Percentiles rank a stretch among this genome's conserved stretches.
phyloP scores from a whole-genome alignment of 2,797 vertebrate genomes.

The Momotus momota region DNA sequence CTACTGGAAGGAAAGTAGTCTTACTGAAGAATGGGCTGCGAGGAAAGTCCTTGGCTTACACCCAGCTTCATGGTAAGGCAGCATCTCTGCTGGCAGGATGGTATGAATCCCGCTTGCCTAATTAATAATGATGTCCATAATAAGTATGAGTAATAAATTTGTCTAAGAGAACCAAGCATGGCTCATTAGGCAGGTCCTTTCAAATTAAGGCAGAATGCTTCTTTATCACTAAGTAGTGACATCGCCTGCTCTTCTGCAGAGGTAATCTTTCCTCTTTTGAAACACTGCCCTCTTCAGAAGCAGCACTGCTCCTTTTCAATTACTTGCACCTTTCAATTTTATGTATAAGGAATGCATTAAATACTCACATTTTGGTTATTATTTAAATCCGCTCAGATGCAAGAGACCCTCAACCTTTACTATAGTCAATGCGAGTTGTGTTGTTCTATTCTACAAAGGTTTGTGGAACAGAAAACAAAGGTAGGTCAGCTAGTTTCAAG shows the following conservation, averaged over 20 bases:
- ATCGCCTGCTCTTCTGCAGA: neutral
- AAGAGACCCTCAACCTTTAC: neutral
- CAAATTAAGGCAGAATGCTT: conserved; percentile 41
- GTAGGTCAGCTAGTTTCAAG: neutral
- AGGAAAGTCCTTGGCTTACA: neutral
- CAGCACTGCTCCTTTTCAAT: neutral
- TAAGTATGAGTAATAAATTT: conserved; percentile 59
- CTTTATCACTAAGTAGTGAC: neutral
- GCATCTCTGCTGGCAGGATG: conserved; percentile 27
- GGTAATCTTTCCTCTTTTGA: neutral
- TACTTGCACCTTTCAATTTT: neutral
- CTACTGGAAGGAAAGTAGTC: neutral
- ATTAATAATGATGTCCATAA: conserved; percentile 63
- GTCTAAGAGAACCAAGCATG: conserved; percentile 27
- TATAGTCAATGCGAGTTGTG: neutral
- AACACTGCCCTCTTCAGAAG: neutral
- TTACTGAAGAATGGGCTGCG: neutral
- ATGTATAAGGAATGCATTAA: neutral
- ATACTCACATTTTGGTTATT: neutral
- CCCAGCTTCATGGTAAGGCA: conserved; percentile 18
- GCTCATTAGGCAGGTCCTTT: conserved; percentile 53
- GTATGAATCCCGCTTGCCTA: conserved; percentile 36
- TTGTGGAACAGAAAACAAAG: neutral
- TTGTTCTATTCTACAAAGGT: neutral
- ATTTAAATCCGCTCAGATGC: neutral